Evolutionary conservation across 2,888 invertebrate genomes (phyloP).

Genomic region (Hemaris fuciformis): DNA sequence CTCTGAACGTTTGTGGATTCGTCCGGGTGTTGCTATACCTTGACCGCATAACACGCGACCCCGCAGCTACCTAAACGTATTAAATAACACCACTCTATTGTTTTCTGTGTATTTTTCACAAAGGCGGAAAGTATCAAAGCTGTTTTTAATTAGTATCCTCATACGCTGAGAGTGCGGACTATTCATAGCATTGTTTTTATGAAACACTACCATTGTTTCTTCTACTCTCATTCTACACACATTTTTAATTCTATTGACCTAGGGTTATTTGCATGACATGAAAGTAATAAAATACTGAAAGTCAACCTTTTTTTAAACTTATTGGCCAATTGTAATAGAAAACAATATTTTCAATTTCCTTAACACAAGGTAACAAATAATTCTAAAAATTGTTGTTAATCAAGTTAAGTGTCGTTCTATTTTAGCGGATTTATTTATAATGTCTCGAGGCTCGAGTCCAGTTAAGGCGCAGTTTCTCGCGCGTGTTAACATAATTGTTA

Average conservation of each 20-base stretch:
- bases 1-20: neutral
- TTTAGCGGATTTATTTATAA: neutral
- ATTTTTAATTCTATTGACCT: neutral
- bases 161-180: conserved; percentile 39
- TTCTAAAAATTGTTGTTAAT: neutral
- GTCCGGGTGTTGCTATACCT: conserved; percentile 33
- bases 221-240: neutral
- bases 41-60: conserved; percentile 53
- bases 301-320: too few species aligned
- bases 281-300: too few species aligned
- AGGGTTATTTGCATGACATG: neutral
- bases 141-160: conserved; percentile 47
- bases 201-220: neutral
- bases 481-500: conserved; percentile 16
- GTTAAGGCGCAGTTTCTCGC: neutral
- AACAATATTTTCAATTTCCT: neutral
- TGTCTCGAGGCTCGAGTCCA: neutral
- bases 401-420: neutral
- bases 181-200: conserved; percentile 51
- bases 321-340: neutral
- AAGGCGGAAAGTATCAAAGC: conserved; percentile 53
- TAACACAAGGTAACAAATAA: neutral
- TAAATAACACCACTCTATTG: conserved; percentile 51
- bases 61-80: conserved; percentile 47
- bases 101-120: conserved; percentile 41